A percentile compares a stretch with the other conserved stretches of the same genome.
Evolutionary conservation across 2,797 vertebrate species (phyloP).

Genomic region (Acrossocheilus fasciatus): DNA sequence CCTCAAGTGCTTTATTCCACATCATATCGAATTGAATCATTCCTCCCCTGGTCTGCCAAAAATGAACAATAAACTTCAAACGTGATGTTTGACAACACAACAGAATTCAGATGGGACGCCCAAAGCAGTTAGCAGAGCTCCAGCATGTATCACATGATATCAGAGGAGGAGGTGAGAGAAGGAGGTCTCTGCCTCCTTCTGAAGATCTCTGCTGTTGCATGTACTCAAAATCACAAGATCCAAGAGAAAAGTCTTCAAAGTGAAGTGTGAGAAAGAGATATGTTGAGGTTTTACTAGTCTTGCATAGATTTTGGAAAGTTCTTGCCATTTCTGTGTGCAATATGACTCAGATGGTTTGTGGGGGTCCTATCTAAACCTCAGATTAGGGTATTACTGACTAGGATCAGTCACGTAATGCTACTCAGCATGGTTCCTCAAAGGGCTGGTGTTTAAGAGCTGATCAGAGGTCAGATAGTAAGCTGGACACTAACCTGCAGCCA

Average conservation of each 20-base stretch:
- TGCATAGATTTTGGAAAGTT: background rate
- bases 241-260: constrained; percentile 16
- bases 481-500: constrained; percentile 85
- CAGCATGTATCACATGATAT: background rate
- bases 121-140: constrained; percentile 19
- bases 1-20: constrained; percentile 27
- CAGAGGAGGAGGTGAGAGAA: background rate
- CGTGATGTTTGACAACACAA: constrained; percentile 5
- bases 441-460: background rate
- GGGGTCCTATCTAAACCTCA: background rate
- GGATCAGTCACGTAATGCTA: background rate
- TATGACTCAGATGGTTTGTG: background rate
- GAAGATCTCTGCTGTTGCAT: background rate
- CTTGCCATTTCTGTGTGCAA: background rate
- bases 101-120: constrained; percentile 1
- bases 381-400: constrained; percentile 1
- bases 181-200: background rate
- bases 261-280: background rate
- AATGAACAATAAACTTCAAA: constrained; percentile 23
- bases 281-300: constrained; percentile 2
- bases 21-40: constrained; percentile 39
- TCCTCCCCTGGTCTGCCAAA: background rate
- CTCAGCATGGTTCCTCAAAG: constrained; percentile 1
- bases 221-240: constrained; percentile 3
- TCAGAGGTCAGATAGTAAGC: constrained; percentile 34